Base-by-base conservation (phyloP, 2,797 vertebrate species). In the Chelidonichthys spinosus region DNA sequence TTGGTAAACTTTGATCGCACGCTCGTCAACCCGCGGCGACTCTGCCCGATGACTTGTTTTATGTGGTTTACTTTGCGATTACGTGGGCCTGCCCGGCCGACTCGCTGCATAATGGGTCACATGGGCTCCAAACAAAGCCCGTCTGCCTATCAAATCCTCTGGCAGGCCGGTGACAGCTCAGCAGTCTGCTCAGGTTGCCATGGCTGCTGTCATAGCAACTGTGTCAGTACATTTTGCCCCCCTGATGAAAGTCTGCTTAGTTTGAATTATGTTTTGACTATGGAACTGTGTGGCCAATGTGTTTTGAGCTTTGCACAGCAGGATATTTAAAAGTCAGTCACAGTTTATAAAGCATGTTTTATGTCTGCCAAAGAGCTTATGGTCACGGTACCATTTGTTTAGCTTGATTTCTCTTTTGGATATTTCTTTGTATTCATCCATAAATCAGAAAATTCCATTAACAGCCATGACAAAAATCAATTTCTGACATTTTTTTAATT, bases 181-280 rank as follows among this genome's bases (percentile, higher is more conserved):
- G 83, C 83, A 89, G 82, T 87, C 82, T 82, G 81, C 50, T 68
- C 76, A 46, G 86, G 81, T 81, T 79, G 62, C 79, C 79, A 66
- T 3, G 78, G 73, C 70, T 77, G 79, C 71, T 88, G 80, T 86
- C 87, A 86, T 88, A 83, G 90, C 85, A 91, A 90, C 91, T n/a
- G 59, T 55, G 70, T 78, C 44, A 36, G 69, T 63, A 35, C 74
- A 65, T 69, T 76, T 47, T 44, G 67, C 58, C 58, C 68, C n/a
- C n/a, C 37, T 60, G 69, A 71, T n/a, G 1, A 56, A 78, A 14
- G 79, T 72, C 64, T 47, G 61, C 63, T 53, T 63, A 60, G 42
- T 87, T 85, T 89, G 79, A 84, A 84, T 89, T 42, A 59, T 83
- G 74, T 59, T 87, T 83, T 84, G 77, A 74, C 44, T 59, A n/a